Evolutionary conservation across 30 jellyfish, hydroid and myxozoan species (phyloP).

Genomic region (Cassiopea xamachana): DNA sequence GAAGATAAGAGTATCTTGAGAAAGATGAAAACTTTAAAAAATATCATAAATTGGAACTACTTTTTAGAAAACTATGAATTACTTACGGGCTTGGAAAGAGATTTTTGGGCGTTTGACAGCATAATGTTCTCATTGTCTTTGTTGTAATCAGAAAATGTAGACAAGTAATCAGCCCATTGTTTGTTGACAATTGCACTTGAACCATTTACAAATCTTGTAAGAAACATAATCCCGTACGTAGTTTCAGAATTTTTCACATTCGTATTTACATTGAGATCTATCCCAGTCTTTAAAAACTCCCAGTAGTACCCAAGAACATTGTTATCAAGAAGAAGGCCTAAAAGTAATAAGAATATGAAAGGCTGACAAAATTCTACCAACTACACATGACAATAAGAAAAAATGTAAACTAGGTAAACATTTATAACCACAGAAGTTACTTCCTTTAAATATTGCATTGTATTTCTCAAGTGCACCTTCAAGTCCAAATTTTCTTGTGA

Average conservation of each 20-base stretch:
- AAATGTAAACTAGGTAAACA: too few species aligned
- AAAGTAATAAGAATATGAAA: background rate
- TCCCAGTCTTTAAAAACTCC: constrained; percentile 46
- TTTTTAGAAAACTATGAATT: background rate
- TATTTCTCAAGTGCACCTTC: too few species aligned
- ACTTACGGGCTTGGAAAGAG: constrained; percentile 31
- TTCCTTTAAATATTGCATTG: too few species aligned
- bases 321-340: constrained; percentile 71
- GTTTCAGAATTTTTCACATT: constrained; percentile 52
- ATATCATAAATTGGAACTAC: too few species aligned
- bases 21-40: background rate
- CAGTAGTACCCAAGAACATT: constrained; percentile 71
- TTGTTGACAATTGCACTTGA: constrained; percentile 15
- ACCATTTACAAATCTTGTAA: constrained; percentile 10
- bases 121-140: constrained; percentile 71
- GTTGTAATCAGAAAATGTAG: constrained; percentile 64
- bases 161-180: constrained; percentile 60
- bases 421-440: too few species aligned
- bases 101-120: constrained; percentile 47
- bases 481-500: too few species aligned
- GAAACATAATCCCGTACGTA: constrained; percentile 68
- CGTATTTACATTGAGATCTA: constrained; percentile 28
- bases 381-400: too few species aligned
- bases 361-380: too few species aligned
- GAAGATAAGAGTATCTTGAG: background rate